Evolutionary conservation across 2,888 invertebrate species (phyloP).

Genomic region (Ochropleura leucogaster): DNA sequence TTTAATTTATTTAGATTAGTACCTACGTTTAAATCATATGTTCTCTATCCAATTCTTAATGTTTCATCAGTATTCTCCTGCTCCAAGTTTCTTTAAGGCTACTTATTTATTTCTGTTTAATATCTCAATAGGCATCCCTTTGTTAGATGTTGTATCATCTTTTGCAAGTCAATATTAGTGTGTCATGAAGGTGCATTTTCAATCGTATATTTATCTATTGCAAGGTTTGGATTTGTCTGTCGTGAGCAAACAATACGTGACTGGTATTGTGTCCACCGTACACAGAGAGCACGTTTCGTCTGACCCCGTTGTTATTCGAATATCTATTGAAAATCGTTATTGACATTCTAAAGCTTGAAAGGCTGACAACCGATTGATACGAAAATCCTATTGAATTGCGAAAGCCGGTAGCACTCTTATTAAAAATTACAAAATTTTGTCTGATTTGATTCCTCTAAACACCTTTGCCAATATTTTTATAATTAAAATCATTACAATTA

Average conservation of each 20-base stretch:
- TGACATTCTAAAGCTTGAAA: slow-evolving; percentile 1
- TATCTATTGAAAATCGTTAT: not conserved
- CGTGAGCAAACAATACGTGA: not conserved
- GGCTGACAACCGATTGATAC: slow-evolving; percentile 4
- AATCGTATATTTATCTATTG: not conserved
- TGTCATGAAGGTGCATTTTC: not conserved
- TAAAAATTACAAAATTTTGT: not conserved
- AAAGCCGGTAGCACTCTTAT: not conserved
- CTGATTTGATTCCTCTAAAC: not conserved
- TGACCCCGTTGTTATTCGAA: not conserved
- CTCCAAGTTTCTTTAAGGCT: too few species aligned
- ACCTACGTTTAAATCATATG: too few species aligned
- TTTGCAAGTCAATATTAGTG: not conserved
- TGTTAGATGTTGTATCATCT: not conserved
- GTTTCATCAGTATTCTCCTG: too few species aligned
- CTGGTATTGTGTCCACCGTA: not conserved
- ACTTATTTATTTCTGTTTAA: too few species aligned
- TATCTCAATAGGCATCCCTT: too few species aligned
- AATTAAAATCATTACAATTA: not conserved
- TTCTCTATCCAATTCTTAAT: too few species aligned
- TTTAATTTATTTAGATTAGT: too few species aligned
- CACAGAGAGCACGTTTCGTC: not conserved
- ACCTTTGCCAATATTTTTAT: not conserved
- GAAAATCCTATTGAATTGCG: not conserved
- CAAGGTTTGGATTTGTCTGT: not conserved